These are phyloP conservation scores for Tylochromis polylepis DNA, from an alignment of 2,113 vertebrate genomes.

Conservation along the genomic window DNA sequence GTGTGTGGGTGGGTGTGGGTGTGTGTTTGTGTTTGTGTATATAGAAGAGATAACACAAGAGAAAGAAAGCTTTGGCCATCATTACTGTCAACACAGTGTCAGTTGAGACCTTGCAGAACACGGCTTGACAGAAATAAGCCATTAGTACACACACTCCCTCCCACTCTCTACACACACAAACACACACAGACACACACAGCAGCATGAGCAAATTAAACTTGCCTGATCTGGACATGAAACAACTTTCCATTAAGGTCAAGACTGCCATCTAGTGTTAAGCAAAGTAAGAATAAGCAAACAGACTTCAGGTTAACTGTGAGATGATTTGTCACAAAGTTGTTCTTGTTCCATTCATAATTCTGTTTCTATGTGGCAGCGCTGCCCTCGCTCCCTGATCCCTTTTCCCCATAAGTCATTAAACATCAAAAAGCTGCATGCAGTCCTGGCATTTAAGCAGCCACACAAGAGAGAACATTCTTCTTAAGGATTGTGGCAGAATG, in stretches of 20 bases:
- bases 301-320: neutral
- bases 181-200: neutral
- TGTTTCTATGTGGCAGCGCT: neutral
- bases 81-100: slow-evolving; percentile 35
- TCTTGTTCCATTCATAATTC: neutral
- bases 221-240: neutral
- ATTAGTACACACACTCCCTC: neutral
- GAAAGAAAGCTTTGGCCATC: neutral
- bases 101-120: slow-evolving; percentile 30
- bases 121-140: neutral
- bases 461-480: neutral
- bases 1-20: too few relatives aligned
- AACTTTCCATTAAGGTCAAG: neutral
- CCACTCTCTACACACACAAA: neutral
- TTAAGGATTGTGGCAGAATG: neutral
- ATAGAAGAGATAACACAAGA: neutral
- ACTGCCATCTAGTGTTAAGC: slow-evolving; percentile 55
- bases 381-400: neutral
- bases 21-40: neutral
- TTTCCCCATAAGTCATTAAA: neutral
- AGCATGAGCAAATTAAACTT: neutral
- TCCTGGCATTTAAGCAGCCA: neutral
- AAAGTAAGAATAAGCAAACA: neutral
- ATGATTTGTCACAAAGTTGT: neutral
- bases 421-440: neutral